Base-by-base conservation (phyloP, 2,888 invertebrate species). In the Zygothrica quintamaculata region DNA sequence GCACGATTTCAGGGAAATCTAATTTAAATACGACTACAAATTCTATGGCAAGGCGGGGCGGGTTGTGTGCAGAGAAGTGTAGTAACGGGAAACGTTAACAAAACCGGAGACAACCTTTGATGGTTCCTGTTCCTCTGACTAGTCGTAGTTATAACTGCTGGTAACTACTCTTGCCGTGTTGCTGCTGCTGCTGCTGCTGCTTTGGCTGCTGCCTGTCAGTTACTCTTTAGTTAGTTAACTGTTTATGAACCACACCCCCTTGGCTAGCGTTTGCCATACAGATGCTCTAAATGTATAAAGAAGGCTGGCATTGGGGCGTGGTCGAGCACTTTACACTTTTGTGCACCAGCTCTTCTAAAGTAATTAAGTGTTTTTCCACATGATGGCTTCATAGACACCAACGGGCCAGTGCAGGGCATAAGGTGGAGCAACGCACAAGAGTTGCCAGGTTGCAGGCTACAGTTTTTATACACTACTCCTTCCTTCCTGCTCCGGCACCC, bases 1-100 rank as follows among this genome's bases (percentile, higher is more conserved):
- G 82, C 87, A 82, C 82, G 82, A 82, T 87, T 82, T 84, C 87
- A 81, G 78, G 85, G 58, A 85, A 82, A 82, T 82, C 82, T 87
- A 82, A 82, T 82, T 82, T 82, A 87, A 87, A 87, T 87, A 84
- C 78, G 77, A 78, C 78, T 84, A 84, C 84, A 79, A 84, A 76
- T 70, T 79, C 18, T 22, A n/a, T 2, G 29, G 7, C n/a, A n/a
- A n/a, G n/a, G n/a, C n/a, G n/a, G n/a, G n/a, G n/a, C n/a, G n/a
- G n/a, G n/a, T n/a, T n/a, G n/a, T n/a, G n/a, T n/a, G n/a, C n/a
- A n/a, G n/a, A n/a, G n/a, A n/a, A n/a, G n/a, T 31, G 26, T 9
- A n/a, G 46, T 11, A 29, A 29, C 22, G 9, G 43, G 44, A 13
- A 47, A 51, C 51, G 6, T 16, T 12, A 12, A 15, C n/a, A 33